Conservation (phyloP, 2,113 vertebrate species). For the Hirundichthys speculiger region DNA sequence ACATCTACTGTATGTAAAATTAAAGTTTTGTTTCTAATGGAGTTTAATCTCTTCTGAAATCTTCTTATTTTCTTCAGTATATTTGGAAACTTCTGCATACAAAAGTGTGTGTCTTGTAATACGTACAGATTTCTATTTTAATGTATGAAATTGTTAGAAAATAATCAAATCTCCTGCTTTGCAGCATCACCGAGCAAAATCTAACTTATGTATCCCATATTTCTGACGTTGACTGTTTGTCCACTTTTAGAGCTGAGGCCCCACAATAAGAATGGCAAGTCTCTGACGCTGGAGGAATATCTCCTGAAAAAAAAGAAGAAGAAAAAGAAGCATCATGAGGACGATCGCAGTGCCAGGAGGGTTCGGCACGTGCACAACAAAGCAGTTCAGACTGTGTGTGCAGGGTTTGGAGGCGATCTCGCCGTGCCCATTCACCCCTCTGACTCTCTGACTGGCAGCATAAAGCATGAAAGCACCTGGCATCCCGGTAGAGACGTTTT, state of each 20-base stretch:
- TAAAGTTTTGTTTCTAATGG: too few species aligned
- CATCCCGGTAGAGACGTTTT: constrained; percentile 55
- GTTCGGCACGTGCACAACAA: constrained; percentile 88
- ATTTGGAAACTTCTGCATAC: too few species aligned
- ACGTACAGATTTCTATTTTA: too few species aligned
- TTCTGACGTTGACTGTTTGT: not conserved
- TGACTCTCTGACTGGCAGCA: constrained; percentile 69
- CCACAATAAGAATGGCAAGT: constrained; percentile 89
- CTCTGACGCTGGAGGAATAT: constrained; percentile 86
- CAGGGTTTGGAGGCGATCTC: constrained; percentile 77
- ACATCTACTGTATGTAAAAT: too few species aligned
- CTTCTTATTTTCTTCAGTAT: too few species aligned
- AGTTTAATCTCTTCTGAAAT: too few species aligned
- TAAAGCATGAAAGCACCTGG: constrained; percentile 85
- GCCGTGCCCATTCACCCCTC: constrained; percentile 70
- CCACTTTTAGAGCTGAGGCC: constrained; percentile 82
- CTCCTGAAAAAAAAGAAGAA: constrained; percentile 97
- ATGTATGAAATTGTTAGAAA: too few species aligned
- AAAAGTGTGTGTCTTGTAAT: too few species aligned
- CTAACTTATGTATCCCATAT: not conserved
- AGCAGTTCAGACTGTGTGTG: constrained; percentile 92
- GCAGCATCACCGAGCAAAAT: too few species aligned
- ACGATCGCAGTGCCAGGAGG: constrained; percentile 83
- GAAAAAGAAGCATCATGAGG: constrained; percentile 94
- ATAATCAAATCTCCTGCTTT: too few species aligned